Percentiles rank a stretch among this genome's conserved stretches.
phyloP scores from a whole-genome alignment of 1,140 invertebrate genomes.

The Drosophila equinoxialis region DNA sequence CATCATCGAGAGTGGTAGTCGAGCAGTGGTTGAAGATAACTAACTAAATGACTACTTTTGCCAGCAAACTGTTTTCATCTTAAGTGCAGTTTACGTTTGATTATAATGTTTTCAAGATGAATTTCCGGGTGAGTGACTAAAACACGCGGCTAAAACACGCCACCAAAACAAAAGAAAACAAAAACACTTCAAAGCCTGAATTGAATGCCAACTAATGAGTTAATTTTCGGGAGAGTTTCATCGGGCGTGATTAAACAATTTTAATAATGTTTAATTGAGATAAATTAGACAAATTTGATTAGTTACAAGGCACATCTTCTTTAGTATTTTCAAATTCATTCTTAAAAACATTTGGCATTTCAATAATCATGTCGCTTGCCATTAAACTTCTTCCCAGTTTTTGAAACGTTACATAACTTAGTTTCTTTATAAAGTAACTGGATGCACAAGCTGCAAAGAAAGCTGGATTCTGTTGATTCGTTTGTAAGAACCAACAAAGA shows the following conservation, averaged over 20 bases:
- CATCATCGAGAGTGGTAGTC: conserved; percentile 8
- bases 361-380: conserved; percentile 93
- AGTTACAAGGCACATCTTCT: no score
- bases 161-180: neutral
- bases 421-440: conserved; percentile 90
- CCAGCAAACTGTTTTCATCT: conserved; percentile 53
- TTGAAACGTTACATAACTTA: conserved; percentile 90
- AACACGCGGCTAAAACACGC: conserved; percentile 10
- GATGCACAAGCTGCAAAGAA: conserved; percentile 92
- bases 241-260: neutral
- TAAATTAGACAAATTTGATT: no score
- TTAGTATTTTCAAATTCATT: conserved; percentile 46
- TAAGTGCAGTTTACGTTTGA: conserved; percentile 77
- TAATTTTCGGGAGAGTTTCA: conserved; percentile 5
- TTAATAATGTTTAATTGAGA: no score
- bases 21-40: conserved; percentile 11
- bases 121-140: conserved; percentile 67
- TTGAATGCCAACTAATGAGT: conserved; percentile 20
- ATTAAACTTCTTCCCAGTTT: conserved; percentile 91
- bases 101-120: conserved; percentile 65
- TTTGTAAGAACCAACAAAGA: conserved; percentile 89
- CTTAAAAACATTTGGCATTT: conserved; percentile 89
- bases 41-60: conserved; percentile 47
- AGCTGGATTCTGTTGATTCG: conserved; percentile 84
- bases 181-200: conserved; percentile 8